Evolutionary conservation across 2,888 invertebrate genomes (phyloP), one percentile per base, ranked within the genome.

Genomic region (Petrophora chlorosata): DNA sequence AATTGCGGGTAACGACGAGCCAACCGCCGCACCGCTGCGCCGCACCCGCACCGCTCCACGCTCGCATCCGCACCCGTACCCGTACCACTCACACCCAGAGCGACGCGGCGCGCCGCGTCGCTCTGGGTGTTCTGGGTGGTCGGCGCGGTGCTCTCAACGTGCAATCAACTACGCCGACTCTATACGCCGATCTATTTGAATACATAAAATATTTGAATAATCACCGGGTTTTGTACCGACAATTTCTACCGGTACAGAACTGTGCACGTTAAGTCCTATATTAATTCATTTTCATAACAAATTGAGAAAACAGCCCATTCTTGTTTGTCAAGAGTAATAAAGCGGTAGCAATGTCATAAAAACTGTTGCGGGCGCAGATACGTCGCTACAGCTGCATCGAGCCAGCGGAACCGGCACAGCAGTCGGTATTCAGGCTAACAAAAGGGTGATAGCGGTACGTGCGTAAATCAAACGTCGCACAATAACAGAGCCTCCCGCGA

Each of bases 391-490:
- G 72, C 67, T 82, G 81, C 82, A 78, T 73, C 71, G 70, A 77
- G 76, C 73, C 68, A 67, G 71, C 82, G 82, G 82, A 82, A 84
- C 81, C 79, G 79, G 83, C 79, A 84, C 83, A 84, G 80, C 82
- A 85, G 85, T 81, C 81, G 79, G 85, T 82, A 82, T 85, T 82
- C 85, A 80, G 76, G 73, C 80, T 79, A 86, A 89, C 89, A 89
- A 88, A 86, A 86, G 89, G 88, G 86, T 86, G 88, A 88, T 87
- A 87, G 86, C 87, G 82, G 83, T 85, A 76, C 84, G 84, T 88
- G 85, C 87, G 88, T 89, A 89, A 89, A 89, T 89, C 89, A 89
- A 88, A 86, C 85, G 85, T 85, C 85, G 85, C 76, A 89, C 87
- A 89, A 89, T 89, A 88, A 86, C 87, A 84, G 80, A 70, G 69